Evolutionary conservation across 2,888 invertebrate species (phyloP).

Genomic region (Halictus quadricinctus): DNA sequence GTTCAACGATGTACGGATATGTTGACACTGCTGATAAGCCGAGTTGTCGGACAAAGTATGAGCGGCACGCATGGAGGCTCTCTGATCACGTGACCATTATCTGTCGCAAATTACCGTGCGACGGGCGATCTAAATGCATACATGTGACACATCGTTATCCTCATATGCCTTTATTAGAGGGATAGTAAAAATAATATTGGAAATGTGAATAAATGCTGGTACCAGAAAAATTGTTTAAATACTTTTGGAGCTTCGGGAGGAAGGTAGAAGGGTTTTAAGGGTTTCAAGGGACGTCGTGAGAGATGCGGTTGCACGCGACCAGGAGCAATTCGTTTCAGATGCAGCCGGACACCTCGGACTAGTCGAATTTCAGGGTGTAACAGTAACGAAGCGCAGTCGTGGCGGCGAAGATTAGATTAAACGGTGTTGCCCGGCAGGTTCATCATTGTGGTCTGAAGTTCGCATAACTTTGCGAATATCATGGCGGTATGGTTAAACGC

Average conservation of each 20-base stretch:
- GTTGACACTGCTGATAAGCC: background rate
- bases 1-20: background rate
- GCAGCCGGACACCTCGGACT: constrained; percentile 24
- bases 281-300: background rate
- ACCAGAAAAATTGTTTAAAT: too few relatives aligned
- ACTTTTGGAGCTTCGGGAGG: background rate
- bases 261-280: background rate
- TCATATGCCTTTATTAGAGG: too few relatives aligned
- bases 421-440: constrained; percentile 34
- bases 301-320: background rate
- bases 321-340: constrained; percentile 12
- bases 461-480: constrained; percentile 42
- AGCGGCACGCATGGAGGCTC: background rate
- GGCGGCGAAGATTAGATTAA: constrained; percentile 52
- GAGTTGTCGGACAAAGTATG: background rate
- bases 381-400: constrained; percentile 37
- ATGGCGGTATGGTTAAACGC: constrained; percentile 26
- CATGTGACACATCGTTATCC: background rate
- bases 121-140: background rate
- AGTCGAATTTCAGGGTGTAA: constrained; percentile 40
- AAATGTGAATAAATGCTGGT: too few relatives aligned
- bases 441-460: constrained; percentile 45
- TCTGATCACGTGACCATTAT: background rate
- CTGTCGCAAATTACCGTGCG: background rate
- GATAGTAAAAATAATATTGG: background rate